A percentile compares a stretch with the other conserved stretches of the same genome.
These are phyloP conservation scores for Cyphomyrus discorhynchus DNA, from an alignment of 2,113 vertebrate genomes.

Conservation along the genomic window DNA sequence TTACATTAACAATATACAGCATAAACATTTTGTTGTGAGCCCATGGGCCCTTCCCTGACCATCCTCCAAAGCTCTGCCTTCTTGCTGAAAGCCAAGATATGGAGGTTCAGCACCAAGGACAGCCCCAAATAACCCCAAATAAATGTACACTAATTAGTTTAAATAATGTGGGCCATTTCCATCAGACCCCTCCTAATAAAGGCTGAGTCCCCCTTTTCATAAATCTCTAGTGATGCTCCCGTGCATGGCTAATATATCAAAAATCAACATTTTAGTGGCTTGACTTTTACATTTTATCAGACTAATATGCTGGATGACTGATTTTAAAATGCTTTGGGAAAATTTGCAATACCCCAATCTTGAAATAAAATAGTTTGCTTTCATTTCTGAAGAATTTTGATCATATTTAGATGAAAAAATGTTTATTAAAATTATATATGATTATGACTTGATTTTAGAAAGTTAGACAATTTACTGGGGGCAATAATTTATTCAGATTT, in stretches of 20 bases:
- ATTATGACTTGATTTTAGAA: background rate
- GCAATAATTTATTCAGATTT: background rate
- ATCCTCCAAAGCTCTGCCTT: background rate
- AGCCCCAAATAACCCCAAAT: background rate
- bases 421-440: background rate
- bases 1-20: too few species aligned
- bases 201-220: too few species aligned
- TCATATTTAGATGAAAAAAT: background rate
- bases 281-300: background rate
- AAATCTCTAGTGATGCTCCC: too few species aligned
- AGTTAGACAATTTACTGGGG: background rate
- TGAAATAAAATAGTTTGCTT: background rate
- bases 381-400: background rate
- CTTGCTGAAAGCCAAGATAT: too few species aligned
- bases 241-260: background rate
- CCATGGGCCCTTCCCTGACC: background rate
- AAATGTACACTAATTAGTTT: too few species aligned
- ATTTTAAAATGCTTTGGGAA: background rate
- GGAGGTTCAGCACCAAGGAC: background rate
- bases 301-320: background rate
- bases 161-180: too few species aligned
- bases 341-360: background rate
- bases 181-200: too few species aligned
- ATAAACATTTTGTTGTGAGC: background rate
- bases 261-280: background rate